Base-by-base conservation (phyloP, 1,140 invertebrate species). In the Antheraea mylitta region DNA sequence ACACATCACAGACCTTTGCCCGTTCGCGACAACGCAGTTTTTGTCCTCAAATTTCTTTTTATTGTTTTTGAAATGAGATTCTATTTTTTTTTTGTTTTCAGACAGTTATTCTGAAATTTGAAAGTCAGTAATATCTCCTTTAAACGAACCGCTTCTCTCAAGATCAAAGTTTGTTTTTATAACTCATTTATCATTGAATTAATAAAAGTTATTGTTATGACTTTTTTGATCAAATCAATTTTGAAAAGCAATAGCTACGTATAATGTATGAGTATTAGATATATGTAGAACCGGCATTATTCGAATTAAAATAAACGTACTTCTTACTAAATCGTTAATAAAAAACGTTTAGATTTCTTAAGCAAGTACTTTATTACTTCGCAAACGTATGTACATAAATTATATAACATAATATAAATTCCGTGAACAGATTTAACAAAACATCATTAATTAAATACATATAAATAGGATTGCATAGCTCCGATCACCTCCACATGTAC, bases 401-500 rank as follows among this genome's bases (percentile, higher is more conserved):
- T 60, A 60, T 22, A 30, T 8, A 60, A 60, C 7, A 60, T 60
- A 60, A 60, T 22, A 60, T 11, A 7, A 48, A 68, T 42, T 53
- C 11, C 16, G 10, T 16, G 45, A 53, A 16, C 45, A 53, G 11
- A 53, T 16, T 53, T 53, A 11, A 53, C 45, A 53, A 53, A 53
- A 53, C 45, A 9, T 63, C 9, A 58, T 58, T 63, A 13, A 63
- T 37, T 64, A 68, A 19, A 10, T 61, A 70, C 53, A 16, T 65
- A 64, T 69, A 42, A 59, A 45, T 66, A 66, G 42, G 58, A 18
- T 18, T 61, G 59, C 61, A 63, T 63, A 22, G 9, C 61, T 37
- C 19, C 7, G 18, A 36, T 63, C 61, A 63, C 61, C 61, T 63
- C 61, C 61, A 37, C n/a, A 36, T 7, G 37, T 36, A 63, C 61